Evolutionary conservation across 2,888 invertebrate species (phyloP), one percentile per base, ranked within the genome.

Genomic region (Drosophila lutescens): DNA sequence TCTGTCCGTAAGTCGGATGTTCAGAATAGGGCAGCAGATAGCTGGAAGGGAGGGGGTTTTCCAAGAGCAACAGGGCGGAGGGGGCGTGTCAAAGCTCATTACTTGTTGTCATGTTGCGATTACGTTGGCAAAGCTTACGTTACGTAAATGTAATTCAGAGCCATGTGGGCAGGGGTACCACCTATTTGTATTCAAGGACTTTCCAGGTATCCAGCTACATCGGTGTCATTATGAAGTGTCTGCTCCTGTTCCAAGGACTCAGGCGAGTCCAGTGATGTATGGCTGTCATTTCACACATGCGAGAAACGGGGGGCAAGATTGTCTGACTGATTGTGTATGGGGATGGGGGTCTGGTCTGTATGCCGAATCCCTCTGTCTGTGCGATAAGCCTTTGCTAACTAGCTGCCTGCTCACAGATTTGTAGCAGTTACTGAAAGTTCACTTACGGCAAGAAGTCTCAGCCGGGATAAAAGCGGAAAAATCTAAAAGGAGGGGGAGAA

Each of bases 331-430:
- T 66, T 70, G 71, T 43, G 36, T 23, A 44, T 44, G 32, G 10
- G n/a, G 26, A 7, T 30, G 63, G 41, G n/a, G n/a, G n/a, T n/a
- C n/a, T n/a, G 34, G 10, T 12, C 9, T 10, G 32, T 34, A 10
- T 12, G 8, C 32, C 32, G 32, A 12, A 34, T 12, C 34, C 36
- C 49, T 43, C 49, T 36, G 49, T 81, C 68, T 81, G 70, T 75
- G 78, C 54, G 83, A 83, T 81, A 81, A 81, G 80, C 86, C 69
- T 50, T 54, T 46, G 76, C 85, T 87, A 82, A 82, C 81, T 85
- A 82, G 82, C 85, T 50, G 69, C 65, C 71, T 81, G 67, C 74
- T 65, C 56, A 57, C 74, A 73, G 71, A 73, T 71, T 71, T 71
- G 74, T 71, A 65, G 65, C 70, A 55, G 56, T 73, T 63, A 73